These are phyloP conservation scores for Periophthalmus modestus DNA, from an alignment of 2,113 vertebrate genomes.

Conservation along the genomic window DNA sequence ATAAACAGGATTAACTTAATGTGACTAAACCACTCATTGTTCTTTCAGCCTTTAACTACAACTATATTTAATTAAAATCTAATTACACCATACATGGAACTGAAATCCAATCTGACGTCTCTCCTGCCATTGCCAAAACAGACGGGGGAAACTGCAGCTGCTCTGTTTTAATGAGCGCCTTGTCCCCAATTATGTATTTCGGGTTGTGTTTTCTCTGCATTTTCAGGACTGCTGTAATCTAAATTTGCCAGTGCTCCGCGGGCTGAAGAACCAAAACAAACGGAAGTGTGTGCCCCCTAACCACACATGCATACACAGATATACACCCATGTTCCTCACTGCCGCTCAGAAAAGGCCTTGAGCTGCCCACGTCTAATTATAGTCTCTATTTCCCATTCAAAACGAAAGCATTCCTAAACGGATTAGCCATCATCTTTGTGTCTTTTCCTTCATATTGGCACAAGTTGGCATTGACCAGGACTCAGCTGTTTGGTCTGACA, in stretches of 20 bases:
- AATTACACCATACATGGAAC: not conserved
- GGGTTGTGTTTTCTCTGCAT: conserved; percentile 37
- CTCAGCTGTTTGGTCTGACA: not conserved
- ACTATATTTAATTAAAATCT: not conserved
- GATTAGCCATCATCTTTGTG: conserved; percentile 40
- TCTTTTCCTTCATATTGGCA: conserved; percentile 8
- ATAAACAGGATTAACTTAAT: not conserved
- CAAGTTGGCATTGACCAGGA: not conserved
- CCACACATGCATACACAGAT: conserved; percentile 35
- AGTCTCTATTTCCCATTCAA: conserved; percentile 42
- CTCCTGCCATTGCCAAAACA: conserved; percentile 15
- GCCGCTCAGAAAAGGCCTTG: conserved; percentile 38
- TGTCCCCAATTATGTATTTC: conserved; percentile 56
- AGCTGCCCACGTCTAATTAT: conserved; percentile 56
- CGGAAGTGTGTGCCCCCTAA: conserved; percentile 47
- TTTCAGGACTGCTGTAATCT: conserved; percentile 43
- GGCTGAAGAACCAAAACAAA: conserved; percentile 63
- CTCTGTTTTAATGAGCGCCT: conserved; percentile 46
- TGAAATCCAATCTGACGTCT: conserved; percentile 5
- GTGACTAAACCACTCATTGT: not conserved
- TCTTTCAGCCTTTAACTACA: not conserved
- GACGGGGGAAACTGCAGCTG: conserved; percentile 20
- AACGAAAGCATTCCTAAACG: conserved; percentile 41
- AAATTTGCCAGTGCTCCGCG: conserved; percentile 47
- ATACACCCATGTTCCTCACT: conserved; percentile 20